Base-by-base conservation (phyloP, 2,888 invertebrate genomes). In the Matsumyia berberina region DNA sequence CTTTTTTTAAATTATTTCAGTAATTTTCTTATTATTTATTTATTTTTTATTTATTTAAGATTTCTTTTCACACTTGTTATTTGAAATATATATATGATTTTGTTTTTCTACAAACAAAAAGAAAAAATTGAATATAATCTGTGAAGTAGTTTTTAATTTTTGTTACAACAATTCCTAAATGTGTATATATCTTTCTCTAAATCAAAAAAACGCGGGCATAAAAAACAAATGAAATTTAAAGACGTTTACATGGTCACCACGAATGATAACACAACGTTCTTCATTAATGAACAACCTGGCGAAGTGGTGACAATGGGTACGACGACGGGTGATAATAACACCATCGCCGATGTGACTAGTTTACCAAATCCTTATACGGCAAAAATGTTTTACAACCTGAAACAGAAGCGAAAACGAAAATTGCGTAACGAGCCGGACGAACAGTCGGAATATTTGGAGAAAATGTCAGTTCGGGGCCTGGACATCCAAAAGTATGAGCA, bases 401-500 rank as follows among this genome's bases (percentile, higher is more conserved):
- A 91, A 51, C 91, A 91, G 72, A 91, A 91, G 66, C 88, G 91
- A 11, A 91, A 91, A 74, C 90, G 91, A 24, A 91, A 91, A 69
- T 88, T 91, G 42, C 91, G 91, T 35, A 88, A 90, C 35, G 89
- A 90, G 33, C 90, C 90, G 17, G 90, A 91, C 31, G 91, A 91
- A 73, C 91, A 91, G 87, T 91, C 91, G 55, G 91, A 91, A 72
- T 91, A 91, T 69, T 87, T 91, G 69, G 91, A 91, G 76, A 91
- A 91, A 88, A 91, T 91, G 91, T 91, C 91, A 8, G 91, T 91
- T 39, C 90, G 91, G n/a, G 91, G 91, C 0, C 69, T 91, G 86
- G 91, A 91, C 77, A 91, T 91, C n/a, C 90, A 91, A 42, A 89
- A 91, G 35, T 91, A 91, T 53, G 91, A 91, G 79, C 91, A 91